Evolutionary conservation across 1,140 invertebrate genomes (phyloP).

Genomic region (Euschistus heros): DNA sequence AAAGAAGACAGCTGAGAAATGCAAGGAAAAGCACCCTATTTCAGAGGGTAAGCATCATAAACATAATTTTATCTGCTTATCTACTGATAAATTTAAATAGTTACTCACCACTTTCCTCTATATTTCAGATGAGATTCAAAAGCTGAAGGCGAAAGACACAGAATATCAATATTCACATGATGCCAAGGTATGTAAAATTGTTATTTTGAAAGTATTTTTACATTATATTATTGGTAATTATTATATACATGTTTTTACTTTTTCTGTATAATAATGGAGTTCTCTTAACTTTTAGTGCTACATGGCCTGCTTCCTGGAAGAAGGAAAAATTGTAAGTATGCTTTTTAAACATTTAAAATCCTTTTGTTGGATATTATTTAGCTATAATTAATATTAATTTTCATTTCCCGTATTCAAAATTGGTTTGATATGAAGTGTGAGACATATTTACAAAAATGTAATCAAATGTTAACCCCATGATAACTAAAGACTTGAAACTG

Average conservation of each 20-base stretch:
- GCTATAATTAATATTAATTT: not conserved
- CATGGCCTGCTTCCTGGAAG: conserved; percentile 23
- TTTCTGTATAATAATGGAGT: not conserved
- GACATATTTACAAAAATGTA: not conserved
- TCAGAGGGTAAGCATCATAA: not conserved
- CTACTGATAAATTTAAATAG: not conserved
- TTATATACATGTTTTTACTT: not conserved
- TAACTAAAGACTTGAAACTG: not conserved
- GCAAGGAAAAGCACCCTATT: not conserved
- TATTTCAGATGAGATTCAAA: not conserved
- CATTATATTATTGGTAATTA: not conserved
- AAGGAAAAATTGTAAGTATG: conserved; percentile 22
- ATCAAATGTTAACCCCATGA: not conserved
- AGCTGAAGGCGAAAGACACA: not conserved
- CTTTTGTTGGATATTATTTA: not conserved
- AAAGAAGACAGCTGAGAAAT: not conserved
- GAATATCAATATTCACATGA: not conserved
- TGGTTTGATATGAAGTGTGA: not conserved
- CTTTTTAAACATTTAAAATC: not conserved
- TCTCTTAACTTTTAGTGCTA: conserved; percentile 22
- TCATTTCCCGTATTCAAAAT: not conserved
- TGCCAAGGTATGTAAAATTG: not conserved
- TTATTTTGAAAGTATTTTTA: not conserved
- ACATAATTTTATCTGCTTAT: not conserved
- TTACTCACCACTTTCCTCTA: not conserved